Evolutionary conservation across 2,113 vertebrate species (phyloP), one percentile per base, ranked within the genome.

Genomic region (Bettongia penicillata): DNA sequence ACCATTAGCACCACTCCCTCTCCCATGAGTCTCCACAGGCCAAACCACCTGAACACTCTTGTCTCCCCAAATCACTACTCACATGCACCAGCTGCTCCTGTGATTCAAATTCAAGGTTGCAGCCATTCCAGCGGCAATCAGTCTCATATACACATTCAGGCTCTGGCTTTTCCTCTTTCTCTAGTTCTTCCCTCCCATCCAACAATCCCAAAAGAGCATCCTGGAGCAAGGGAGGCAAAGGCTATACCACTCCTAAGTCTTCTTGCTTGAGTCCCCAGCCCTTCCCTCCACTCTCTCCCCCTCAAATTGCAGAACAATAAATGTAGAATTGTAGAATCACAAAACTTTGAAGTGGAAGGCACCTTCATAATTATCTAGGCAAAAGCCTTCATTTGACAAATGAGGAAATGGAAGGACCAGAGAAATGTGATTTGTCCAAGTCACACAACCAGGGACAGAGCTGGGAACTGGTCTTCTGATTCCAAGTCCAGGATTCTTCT

Each of bases 81-180:
- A 99, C 99, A 8, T 99, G 99, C 97, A 99, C 99, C 51, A 99
- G 99, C 97, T 99, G 99, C 96, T 99, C 99, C 97, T 99, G 99
- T 0, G 99, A 99, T 94, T 99, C 99, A 3, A 99, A 99, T 94
- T 99, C 99, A 97, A 99, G 99, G 98, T 98, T 99, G 96, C 99
- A 99, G 96, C 99, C 99, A 0, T 99, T 99, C 99, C 99, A 99
- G 98, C 98, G 99, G 98, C 99, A 99, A 97, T 99, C 99, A 24
- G 99, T 99, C 98, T 99, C 99, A 14, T 99, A 99, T 89, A 99
- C 97, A 0, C 99, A 98, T 91, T 99, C 99, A 0, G 99, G 98
- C 97, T 99, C 99, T 0, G 98, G 99, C 95, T 99, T 99, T 90
- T 99, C 99, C 89, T 99, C 99, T 97, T 99, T 99, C 97, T 99